Percentiles rank a stretch among this genome's conserved stretches.
phyloP scores from a whole-genome alignment of 2,113 vertebrate species.

The Mobula hypostoma region DNA sequence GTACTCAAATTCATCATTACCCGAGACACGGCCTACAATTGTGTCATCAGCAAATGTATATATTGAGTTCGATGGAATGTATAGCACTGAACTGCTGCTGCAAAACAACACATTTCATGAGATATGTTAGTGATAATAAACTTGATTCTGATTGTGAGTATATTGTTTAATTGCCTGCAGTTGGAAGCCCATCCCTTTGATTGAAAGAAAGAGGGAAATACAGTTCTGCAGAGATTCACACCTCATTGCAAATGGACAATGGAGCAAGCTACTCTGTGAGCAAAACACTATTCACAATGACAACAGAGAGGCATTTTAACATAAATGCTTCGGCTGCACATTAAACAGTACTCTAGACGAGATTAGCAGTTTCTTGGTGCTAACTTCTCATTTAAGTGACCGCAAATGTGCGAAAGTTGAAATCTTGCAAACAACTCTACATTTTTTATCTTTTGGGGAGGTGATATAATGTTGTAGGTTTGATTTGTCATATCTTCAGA shows the following conservation, averaged over 20 bases:
- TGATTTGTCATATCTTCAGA: not conserved
- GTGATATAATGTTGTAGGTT: too few species aligned
- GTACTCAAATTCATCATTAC: too few species aligned
- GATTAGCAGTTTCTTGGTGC: not conserved
- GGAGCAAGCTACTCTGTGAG: not conserved
- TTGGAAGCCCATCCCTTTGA: not conserved
- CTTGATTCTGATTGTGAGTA: too few species aligned
- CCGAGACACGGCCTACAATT: too few species aligned
- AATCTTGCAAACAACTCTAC: not conserved
- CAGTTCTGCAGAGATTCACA: not conserved
- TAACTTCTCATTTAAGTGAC: not conserved
- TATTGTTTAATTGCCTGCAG: too few species aligned
- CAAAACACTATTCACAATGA: not conserved
- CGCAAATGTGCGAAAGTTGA: not conserved
- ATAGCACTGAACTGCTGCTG: too few species aligned
- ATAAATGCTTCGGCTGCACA: not conserved
- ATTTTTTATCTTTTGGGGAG: not conserved
- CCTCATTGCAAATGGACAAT: not conserved
- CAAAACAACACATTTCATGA: too few species aligned
- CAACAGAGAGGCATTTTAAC: not conserved
- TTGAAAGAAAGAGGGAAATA: not conserved
- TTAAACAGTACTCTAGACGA: not conserved
- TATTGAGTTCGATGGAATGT: too few species aligned
- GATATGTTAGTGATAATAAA: too few species aligned
- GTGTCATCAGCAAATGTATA: too few species aligned